A percentile compares a stretch with the other conserved stretches of the same genome.
phyloP scores from a whole-genome alignment of 2,888 invertebrate species.

The Limenitis camilla region DNA sequence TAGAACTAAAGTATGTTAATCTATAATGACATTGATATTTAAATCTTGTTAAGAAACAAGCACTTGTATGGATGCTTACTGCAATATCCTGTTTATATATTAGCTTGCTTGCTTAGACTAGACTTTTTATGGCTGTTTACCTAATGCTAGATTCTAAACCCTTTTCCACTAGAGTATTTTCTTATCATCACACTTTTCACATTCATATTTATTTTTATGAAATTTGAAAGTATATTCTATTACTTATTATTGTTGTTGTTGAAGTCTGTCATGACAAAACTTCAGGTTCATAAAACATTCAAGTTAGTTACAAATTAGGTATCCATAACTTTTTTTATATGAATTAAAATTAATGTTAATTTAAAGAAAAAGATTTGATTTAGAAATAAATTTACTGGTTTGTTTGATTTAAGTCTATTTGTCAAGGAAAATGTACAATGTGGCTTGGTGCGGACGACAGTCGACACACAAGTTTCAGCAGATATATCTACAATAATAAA shows the following conservation, averaged over 20 bases:
- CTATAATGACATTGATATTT: constrained; percentile 65
- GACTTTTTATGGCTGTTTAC: constrained; percentile 35
- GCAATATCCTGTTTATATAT: constrained; percentile 56
- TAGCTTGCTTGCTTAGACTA: constrained; percentile 45
- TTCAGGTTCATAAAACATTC: no score
- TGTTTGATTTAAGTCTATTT: no score
- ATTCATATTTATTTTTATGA: background rate
- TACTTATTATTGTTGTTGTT: background rate
- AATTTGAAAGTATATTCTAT: constrained; percentile 1
- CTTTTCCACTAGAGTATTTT: background rate
- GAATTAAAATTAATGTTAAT: no score
- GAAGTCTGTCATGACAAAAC: no score
- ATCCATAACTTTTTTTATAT: no score
- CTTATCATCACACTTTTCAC: constrained; percentile 1
- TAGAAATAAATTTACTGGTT: no score
- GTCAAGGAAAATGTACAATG: no score
- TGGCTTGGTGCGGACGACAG: no score
- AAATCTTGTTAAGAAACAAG: constrained; percentile 60
- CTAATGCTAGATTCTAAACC: background rate
- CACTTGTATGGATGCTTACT: constrained; percentile 59
- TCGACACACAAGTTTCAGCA: no score
- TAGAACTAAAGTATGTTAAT: constrained; percentile 54
- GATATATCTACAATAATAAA: no score
- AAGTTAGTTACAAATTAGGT: no score
- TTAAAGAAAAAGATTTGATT: no score